Percentiles rank a stretch among this genome's conserved stretches.
These are phyloP conservation scores for Anadara kagoshimensis DNA, from an alignment of 1,140 invertebrate species.

Conservation along the genomic window DNA sequence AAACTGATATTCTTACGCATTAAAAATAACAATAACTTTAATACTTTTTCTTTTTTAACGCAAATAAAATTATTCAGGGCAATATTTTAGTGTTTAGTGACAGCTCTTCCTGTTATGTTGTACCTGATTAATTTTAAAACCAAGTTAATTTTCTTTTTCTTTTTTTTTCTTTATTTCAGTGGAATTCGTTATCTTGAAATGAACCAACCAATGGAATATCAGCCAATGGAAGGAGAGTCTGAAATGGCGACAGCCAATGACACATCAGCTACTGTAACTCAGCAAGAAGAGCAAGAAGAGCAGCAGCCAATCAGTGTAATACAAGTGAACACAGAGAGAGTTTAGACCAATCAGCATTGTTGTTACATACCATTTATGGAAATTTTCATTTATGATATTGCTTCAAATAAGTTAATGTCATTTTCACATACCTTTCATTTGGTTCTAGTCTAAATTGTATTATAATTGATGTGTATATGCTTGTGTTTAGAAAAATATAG, in stretches of 20 bases:
- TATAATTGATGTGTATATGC: no score
- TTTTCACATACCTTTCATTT: no score
- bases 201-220: conserved; percentile 44
- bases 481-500: no score
- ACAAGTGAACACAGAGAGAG: no score
- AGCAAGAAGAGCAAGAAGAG: conserved; percentile 24
- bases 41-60: neutral
- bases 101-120: neutral
- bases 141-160: neutral
- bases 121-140: neutral
- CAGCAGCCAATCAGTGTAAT: conserved; percentile 2
- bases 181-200: conserved; percentile 39
- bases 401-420: no score
- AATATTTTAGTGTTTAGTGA: neutral
- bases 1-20: neutral
- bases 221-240: conserved; percentile 44
- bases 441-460: no score
- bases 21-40: neutral
- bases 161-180: conserved; percentile 29
- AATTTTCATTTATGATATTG: no score
- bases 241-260: conserved; percentile 10
- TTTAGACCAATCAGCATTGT: no score
- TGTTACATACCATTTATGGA: no score
- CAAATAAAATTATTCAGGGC: neutral
- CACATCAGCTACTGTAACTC: no score